phyloP scores from a whole-genome alignment of 2,888 invertebrate genomes.

The Athrips mouffetella region DNA sequence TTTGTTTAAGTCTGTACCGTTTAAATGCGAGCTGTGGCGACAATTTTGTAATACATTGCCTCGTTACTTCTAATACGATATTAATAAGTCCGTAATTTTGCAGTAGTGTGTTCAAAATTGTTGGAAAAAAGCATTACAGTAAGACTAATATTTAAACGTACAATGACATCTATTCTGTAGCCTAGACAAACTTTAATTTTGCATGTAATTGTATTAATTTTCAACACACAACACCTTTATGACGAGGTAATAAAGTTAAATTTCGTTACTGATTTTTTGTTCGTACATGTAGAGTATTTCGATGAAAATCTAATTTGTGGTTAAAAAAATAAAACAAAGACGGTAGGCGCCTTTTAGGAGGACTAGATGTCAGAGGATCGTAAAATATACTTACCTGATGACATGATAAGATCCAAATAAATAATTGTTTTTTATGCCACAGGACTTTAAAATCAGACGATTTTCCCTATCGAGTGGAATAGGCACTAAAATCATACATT shows the following conservation, averaged over 20 bases:
- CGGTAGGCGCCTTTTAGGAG: constrained; percentile 15
- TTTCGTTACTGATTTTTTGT: no score
- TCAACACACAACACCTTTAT: not conserved
- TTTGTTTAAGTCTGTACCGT: not conserved
- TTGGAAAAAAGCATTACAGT: no score
- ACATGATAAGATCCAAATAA: constrained; percentile 23
- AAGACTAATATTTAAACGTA: constrained; percentile 3
- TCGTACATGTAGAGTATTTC: not conserved
- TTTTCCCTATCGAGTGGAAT: no score
- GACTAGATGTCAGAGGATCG: constrained; percentile 15
- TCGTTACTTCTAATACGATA: not conserved
- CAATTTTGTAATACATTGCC: not conserved
- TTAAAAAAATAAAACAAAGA: constrained; percentile 20
- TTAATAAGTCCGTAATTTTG: no score
- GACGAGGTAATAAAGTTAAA: not conserved
- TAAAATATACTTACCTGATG: constrained; percentile 22
- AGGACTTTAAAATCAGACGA: no score
- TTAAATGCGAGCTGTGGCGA: not conserved
- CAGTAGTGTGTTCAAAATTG: no score
- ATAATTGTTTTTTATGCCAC: not conserved
- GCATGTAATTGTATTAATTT: not conserved
- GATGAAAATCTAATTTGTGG: constrained; percentile 8
- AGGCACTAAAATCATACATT: no score
- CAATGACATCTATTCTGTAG: constrained; percentile 18
- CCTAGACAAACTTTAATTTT: constrained; percentile 10